A percentile compares a stretch with the other conserved stretches of the same genome.
Evolutionary conservation across 2,797 vertebrate genomes (phyloP).

Genomic region (Petrocephalus schoutedeni): DNA sequence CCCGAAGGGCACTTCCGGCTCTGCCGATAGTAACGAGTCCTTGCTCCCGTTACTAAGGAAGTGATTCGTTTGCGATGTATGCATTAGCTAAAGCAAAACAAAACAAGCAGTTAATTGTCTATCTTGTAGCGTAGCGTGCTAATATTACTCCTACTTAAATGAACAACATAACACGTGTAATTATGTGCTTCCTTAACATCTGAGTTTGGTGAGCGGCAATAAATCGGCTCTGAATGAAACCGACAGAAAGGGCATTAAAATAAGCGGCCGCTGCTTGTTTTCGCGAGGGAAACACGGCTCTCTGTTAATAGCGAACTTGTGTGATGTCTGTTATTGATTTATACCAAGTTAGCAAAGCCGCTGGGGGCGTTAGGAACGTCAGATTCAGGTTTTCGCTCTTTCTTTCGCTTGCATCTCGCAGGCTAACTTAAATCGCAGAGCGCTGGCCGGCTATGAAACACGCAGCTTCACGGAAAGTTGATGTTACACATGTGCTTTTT

Average conservation of each 20-base stretch:
- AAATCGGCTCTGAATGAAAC: not conserved
- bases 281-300: not conserved
- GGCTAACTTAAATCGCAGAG: not conserved
- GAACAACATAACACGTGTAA: not conserved
- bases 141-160: not conserved
- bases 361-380: not conserved
- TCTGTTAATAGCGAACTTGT: not conserved
- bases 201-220: not conserved
- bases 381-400: not conserved
- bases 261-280: not conserved
- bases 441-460: not conserved
- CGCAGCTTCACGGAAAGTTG: not conserved
- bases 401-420: not conserved
- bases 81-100: not conserved
- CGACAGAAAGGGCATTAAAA: not conserved
- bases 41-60: conserved; percentile 22
- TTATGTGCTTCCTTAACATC: not conserved
- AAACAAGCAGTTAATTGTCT: not conserved
- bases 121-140: not conserved
- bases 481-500: not conserved
- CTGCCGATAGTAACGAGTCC: not conserved
- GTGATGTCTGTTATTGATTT: not conserved
- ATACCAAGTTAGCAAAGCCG: not conserved
- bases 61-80: not conserved
- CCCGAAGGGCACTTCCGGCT: not conserved